Evolutionary conservation across 2,797 vertebrate genomes (phyloP), one percentile per base, ranked within the genome.

Genomic region (Mycteria americana): DNA sequence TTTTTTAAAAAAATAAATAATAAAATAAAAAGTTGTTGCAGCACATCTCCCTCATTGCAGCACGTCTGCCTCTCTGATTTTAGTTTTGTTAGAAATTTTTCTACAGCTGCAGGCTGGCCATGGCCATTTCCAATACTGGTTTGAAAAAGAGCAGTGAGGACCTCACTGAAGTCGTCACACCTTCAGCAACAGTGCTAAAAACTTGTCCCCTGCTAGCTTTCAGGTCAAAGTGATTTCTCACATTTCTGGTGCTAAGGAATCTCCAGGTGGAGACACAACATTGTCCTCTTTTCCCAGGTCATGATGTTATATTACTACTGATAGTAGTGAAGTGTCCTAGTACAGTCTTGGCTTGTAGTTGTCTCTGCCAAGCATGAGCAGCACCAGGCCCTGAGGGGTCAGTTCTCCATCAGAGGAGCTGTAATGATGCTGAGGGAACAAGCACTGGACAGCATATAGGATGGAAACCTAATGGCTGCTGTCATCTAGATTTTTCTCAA

Each of bases 231-330:
- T 1, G 25, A 17, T 13, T 45, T 70, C 81, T 28, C 8, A 0
- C 23, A 9, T 8, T 48, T 11, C 72, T 60, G 43, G 9, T 41
- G 78, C 45, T 23, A 43, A 23, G 18, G 22, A 41, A 7, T 2
- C 25, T 3, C 4, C 63, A 35, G 54, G 37, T 4, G 21, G 35
- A 59, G 46, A 30, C 25, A 2, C 28, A 43, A 6, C 2, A 0
- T 11, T 18, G 10, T 15, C 19, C 19, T 41, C 46, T 18, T 35
- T 16, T 33, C n/a, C 25, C 46, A 11, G 30, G 24, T 16, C 83
- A 17, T 2, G 1, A 17, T 10, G 30, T 28, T 51, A 0, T 13
- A 18, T n/a, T 35, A 4, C 33, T 48, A 57, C 84, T 84, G 51
- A 11, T 28, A 3, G 24, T 30, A 30, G 24, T 24, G 30, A 7